Conservation (phyloP, 2,797 vertebrate species). For the Florisuga fusca region DNA sequence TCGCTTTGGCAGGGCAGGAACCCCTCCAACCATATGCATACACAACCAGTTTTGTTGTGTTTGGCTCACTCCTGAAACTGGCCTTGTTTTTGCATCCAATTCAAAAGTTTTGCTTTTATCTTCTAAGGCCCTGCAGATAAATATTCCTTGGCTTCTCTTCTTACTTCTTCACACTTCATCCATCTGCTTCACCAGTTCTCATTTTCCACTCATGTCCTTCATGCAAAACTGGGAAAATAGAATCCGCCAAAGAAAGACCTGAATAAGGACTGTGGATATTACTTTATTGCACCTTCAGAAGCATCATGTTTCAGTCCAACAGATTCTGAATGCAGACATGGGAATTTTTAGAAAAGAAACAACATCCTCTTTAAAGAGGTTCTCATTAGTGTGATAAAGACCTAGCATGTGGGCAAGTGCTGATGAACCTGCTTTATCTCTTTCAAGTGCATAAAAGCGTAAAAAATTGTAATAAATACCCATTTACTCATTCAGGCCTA, state of each 20-base stretch:
- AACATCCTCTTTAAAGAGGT: background rate
- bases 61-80: background rate
- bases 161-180: background rate
- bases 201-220: background rate
- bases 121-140: background rate
- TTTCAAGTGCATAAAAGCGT: constrained; percentile 35
- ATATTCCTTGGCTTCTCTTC: background rate
- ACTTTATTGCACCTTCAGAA: background rate
- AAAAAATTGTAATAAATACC: constrained; percentile 37
- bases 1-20: background rate
- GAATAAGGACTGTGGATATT: background rate
- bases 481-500: constrained; percentile 12
- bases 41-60: background rate
- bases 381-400: constrained; percentile 12
- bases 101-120: background rate
- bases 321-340: background rate
- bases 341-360: constrained; percentile 5
- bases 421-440: constrained; percentile 39
- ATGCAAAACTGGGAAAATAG: background rate
- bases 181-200: background rate
- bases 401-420: background rate
- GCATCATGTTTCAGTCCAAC: background rate
- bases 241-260: background rate
- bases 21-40: background rate
- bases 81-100: background rate